Conservation (phyloP, 2,113 vertebrate genomes). For the Motacilla tschutschensis region DNA sequence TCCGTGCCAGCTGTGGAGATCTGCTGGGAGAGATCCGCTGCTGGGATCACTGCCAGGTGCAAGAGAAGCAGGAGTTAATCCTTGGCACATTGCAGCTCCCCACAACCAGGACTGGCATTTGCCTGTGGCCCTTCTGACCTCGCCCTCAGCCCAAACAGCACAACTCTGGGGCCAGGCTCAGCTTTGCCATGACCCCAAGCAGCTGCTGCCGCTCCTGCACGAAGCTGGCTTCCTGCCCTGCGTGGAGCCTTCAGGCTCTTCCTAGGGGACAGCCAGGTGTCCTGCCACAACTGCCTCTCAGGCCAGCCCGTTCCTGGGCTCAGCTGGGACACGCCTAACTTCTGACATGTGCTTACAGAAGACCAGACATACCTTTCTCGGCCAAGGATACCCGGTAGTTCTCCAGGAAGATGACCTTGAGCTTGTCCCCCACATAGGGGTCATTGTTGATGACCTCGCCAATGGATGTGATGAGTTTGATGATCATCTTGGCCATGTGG, state of each 20-base stretch:
- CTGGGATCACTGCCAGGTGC: conserved; percentile 79
- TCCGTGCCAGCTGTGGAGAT: conserved; percentile 90
- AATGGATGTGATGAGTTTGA: conserved; percentile 85
- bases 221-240: background rate
- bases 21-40: conserved; percentile 87
- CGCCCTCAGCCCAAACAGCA: background rate
- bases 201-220: background rate
- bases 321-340: background rate
- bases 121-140: background rate
- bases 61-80: background rate
- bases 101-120: background rate
- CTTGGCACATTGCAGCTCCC: background rate
- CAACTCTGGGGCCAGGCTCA: background rate
- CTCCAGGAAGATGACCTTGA: conserved; percentile 87
- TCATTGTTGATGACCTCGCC: conserved; percentile 84
- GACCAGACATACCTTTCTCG: conserved; percentile 79
- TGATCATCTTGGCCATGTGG: conserved; percentile 92
- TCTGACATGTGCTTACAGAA: rapidly evolving
- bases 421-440: conserved; percentile 79
- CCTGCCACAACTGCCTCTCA: background rate
- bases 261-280: background rate
- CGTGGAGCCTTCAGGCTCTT: background rate
- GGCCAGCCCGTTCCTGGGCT: background rate
- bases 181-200: rapidly evolving
- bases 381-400: conserved; percentile 89